Conservation (phyloP, 2,113 vertebrate genomes). For the Hypomesus transpacificus region DNA sequence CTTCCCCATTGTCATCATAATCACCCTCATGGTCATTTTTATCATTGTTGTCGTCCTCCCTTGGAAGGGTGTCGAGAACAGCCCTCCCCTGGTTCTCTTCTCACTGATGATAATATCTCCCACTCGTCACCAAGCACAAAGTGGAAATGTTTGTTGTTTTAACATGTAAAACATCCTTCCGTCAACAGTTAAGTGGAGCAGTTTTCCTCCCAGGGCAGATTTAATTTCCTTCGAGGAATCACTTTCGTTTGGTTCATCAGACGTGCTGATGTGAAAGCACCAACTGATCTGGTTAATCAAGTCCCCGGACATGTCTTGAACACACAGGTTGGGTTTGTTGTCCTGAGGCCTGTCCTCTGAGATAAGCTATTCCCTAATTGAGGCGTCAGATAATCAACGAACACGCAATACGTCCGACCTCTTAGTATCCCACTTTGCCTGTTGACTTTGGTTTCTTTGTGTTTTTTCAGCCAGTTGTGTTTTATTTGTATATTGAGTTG, state of each 20-base stretch:
- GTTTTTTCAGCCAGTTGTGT: too few relatives aligned
- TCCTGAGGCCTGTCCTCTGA: conserved; percentile 21
- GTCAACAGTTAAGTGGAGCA: neutral
- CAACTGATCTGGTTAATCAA: conserved; percentile 42
- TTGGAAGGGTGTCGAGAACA: neutral
- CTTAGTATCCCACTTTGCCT: too few relatives aligned
- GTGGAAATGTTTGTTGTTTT: neutral
- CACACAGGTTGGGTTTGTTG: conserved; percentile 6
- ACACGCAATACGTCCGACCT: too few relatives aligned
- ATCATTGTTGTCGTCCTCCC: neutral
- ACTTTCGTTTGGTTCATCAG: conserved; percentile 20
- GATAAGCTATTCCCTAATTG: conserved; percentile 38
- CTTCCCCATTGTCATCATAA: conserved; percentile 11
- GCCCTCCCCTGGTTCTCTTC: neutral
- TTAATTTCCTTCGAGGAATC: neutral
- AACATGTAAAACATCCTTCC: neutral
- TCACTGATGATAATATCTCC: neutral
- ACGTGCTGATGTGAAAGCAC: conserved; percentile 38
- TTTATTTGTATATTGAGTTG: too few relatives aligned
- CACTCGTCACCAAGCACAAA: neutral
- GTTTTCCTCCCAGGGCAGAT: neutral
- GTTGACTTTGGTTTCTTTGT: too few relatives aligned
- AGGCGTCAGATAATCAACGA: neutral
- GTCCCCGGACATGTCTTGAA: conserved; percentile 41
- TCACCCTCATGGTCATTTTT: conserved; percentile 1